These are phyloP conservation scores for Muschampia plurimacula DNA, from an alignment of 2,888 invertebrate species.

Conservation along the genomic window DNA sequence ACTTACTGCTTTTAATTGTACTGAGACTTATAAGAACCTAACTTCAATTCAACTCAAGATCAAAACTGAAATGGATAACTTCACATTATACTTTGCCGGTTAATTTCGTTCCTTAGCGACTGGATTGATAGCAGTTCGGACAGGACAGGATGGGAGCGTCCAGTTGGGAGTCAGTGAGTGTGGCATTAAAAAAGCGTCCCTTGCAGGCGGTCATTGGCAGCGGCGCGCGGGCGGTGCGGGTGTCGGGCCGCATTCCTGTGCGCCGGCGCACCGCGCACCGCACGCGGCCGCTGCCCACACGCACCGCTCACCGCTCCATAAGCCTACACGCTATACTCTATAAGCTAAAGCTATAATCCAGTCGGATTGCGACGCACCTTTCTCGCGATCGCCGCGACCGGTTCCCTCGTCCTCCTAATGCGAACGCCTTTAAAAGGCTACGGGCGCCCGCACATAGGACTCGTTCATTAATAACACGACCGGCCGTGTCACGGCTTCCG, in stretches of 20 bases:
- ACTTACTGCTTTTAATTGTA: too few relatives aligned
- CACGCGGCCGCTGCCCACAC: conserved; percentile 61
- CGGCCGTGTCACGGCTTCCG: conserved; percentile 79
- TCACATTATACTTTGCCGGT: conserved; percentile 36
- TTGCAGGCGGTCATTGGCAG: conserved; percentile 83
- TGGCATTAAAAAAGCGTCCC: conserved; percentile 79
- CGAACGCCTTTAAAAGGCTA: conserved; percentile 55
- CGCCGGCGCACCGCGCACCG: conserved; percentile 65
- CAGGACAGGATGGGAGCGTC: conserved; percentile 57
- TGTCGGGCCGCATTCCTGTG: conserved; percentile 82
- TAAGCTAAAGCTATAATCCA: conserved; percentile 40
- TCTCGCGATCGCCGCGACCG: conserved; percentile 51
- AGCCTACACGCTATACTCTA: conserved; percentile 39
- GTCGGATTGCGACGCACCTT: conserved; percentile 47
- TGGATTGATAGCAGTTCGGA: conserved; percentile 67
- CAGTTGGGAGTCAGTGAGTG: conserved; percentile 61
- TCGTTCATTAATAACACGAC: conserved; percentile 77
- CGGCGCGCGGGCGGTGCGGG: conserved; percentile 56
- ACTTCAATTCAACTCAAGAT: neutral
- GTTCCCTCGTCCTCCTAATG: conserved; percentile 49
- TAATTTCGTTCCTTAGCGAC: conserved; percentile 60
- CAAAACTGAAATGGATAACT: neutral
- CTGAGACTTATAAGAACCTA: too few relatives aligned
- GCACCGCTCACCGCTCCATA: conserved; percentile 65
- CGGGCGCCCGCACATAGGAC: conserved; percentile 58